A percentile compares a stretch with the other conserved stretches of the same genome.
Evolutionary conservation across 2,888 invertebrate species (phyloP).

Genomic region (Melinopterus prodromus): DNA sequence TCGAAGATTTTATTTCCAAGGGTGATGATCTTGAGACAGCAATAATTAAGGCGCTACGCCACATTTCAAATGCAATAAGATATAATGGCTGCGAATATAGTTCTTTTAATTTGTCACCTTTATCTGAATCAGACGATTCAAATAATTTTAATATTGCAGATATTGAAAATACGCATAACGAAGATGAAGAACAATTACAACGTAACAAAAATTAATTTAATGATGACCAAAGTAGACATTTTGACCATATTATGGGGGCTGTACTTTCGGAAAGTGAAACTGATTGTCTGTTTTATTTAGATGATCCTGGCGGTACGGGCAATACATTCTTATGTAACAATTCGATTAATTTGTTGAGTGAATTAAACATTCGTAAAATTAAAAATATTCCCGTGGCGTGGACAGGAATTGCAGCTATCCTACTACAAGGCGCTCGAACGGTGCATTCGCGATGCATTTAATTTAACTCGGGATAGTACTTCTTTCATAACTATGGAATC

Average conservation of each 20-base stretch:
- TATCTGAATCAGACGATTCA: background rate
- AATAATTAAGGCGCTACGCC: background rate
- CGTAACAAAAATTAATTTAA: background rate
- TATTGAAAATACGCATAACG: background rate
- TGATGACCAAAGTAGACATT: background rate
- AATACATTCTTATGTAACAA: conserved; percentile 57
- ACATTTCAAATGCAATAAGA: background rate
- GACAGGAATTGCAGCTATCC: conserved; percentile 52
- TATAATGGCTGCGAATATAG: background rate
- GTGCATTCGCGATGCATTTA: conserved; percentile 51
- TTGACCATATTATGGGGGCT: background rate
- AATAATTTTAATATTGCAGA: background rate
- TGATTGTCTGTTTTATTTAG: too few relatives aligned
- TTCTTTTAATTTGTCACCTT: background rate
- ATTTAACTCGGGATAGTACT: conserved; percentile 22
- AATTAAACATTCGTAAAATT: conserved; percentile 37
- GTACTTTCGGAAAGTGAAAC: conserved; percentile 37
- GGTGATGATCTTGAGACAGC: background rate
- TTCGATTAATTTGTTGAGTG: conserved; percentile 42
- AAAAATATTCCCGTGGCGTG: conserved; percentile 45
- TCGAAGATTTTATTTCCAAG: conserved; percentile 6
- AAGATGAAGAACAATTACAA: background rate
- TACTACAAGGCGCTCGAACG: conserved; percentile 53
- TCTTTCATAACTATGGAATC: conserved; percentile 30
- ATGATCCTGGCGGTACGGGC: conserved; percentile 57